These are phyloP conservation scores for Turdus rufiventris DNA, from an alignment of 2,113 vertebrate species.

Conservation along the genomic window DNA sequence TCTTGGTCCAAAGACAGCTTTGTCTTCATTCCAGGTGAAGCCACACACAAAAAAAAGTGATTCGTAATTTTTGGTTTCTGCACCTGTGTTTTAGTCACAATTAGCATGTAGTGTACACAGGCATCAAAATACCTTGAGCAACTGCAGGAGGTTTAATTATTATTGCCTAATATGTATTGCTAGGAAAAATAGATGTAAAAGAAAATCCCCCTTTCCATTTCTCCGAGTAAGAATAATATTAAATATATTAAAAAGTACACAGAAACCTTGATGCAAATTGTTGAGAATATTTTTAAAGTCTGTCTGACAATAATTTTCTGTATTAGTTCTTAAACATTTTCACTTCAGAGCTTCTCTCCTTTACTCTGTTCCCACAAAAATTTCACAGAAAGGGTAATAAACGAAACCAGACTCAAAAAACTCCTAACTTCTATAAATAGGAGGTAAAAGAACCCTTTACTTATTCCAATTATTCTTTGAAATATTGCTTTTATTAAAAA, in stretches of 20 bases:
- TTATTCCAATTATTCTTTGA: neutral
- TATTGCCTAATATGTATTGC: neutral
- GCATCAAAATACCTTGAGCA: neutral
- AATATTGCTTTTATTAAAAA: neutral
- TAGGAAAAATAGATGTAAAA: neutral
- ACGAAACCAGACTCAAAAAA: neutral
- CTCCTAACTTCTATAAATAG: neutral
- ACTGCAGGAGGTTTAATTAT: neutral
- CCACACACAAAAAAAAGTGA: neutral
- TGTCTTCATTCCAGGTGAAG: constrained; percentile 21
- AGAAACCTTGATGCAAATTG: neutral
- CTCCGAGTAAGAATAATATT: neutral
- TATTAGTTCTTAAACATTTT: constrained; percentile 1
- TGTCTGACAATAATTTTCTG: neutral
- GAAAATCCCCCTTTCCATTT: neutral
- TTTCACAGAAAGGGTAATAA: neutral
- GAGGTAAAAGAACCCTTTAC: neutral
- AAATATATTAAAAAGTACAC: neutral
- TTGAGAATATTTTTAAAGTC: neutral
- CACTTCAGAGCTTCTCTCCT: neutral
- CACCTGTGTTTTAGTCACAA: neutral
- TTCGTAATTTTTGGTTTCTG: neutral
- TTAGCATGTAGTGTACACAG: neutral
- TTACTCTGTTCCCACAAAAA: neutral
- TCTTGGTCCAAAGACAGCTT: neutral